Percentiles rank a stretch among this genome's conserved stretches.
These are phyloP conservation scores for Salarias fasciatus DNA, from an alignment of 2,797 vertebrate genomes.

Conservation along the genomic window DNA sequence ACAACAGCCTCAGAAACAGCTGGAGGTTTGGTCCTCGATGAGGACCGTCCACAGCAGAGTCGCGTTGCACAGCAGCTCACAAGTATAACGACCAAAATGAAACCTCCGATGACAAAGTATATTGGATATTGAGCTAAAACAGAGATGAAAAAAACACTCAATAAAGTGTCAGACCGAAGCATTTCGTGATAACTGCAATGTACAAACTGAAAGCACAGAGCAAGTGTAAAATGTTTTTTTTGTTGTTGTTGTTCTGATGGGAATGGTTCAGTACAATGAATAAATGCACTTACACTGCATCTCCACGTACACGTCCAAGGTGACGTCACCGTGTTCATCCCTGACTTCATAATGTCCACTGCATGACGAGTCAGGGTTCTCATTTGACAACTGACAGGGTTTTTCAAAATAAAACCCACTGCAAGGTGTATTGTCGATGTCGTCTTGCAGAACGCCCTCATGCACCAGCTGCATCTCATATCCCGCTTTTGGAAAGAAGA, in stretches of 20 bases:
- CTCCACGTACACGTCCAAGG: not conserved
- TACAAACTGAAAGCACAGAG: not conserved
- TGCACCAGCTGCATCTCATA: not conserved
- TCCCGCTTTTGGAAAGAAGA: not conserved
- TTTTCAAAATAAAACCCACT: fast-evolving
- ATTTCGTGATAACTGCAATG: not conserved
- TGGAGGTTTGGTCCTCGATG: not conserved
- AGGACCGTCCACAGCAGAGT: constrained; percentile 23
- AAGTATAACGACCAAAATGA: fast-evolving
- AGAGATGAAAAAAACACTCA: not conserved
- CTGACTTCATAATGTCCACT: constrained; percentile 13
- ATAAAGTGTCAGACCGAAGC: no score
- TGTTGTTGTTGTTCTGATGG: no score
- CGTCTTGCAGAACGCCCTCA: not conserved
- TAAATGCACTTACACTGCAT: constrained; percentile 41
- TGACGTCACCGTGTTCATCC: constrained; percentile 23
- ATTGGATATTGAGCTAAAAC: fast-evolving
- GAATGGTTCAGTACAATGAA: not conserved
- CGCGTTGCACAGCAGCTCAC: constrained; percentile 13
- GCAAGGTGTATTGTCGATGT: not conserved
- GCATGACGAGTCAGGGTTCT: not conserved
- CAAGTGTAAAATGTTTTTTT: no score
- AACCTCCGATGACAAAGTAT: fast-evolving
- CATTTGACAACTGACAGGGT: constrained; percentile 16
- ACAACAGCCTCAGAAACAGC: constrained; percentile 1